phyloP scores from a whole-genome alignment of 1,140 invertebrate genomes.

The Temnothorax nylanderi region DNA sequence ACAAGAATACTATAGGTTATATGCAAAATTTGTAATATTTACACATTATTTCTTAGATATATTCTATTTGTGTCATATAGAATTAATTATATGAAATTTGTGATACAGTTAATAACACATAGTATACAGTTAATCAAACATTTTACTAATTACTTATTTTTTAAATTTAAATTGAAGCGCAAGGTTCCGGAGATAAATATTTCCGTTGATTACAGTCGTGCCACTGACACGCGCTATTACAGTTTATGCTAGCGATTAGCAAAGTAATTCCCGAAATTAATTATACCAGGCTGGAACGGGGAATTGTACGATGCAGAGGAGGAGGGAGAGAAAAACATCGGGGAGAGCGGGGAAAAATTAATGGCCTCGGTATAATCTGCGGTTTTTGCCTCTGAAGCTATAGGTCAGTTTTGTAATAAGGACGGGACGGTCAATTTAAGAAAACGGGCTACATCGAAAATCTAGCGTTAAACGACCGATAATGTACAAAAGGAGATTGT shows the following conservation, averaged over 20 bases:
- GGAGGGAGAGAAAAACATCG: conserved; percentile 44
- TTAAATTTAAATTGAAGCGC: not conserved
- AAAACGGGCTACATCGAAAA: conserved; percentile 38
- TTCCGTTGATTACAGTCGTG: conserved; percentile 58
- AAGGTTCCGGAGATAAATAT: conserved; percentile 49
- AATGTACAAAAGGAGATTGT: conserved; percentile 29
- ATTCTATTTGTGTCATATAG: not conserved
- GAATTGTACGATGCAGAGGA: conserved; percentile 11
- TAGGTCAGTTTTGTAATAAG: conserved; percentile 57
- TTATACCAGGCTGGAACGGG: conserved; percentile 54
- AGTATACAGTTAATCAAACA: not conserved
- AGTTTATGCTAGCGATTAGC: conserved; percentile 60
- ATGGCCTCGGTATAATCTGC: conserved; percentile 70
- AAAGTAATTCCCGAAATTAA: conserved; percentile 69
- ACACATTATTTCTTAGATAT: not conserved
- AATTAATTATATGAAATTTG: not conserved
- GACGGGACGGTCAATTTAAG: conserved; percentile 47
- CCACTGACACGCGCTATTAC: conserved; percentile 60
- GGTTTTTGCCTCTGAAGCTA: conserved; percentile 64
- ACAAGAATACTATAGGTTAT: not conserved
- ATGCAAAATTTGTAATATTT: not conserved
- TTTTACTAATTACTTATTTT: conserved; percentile 36
- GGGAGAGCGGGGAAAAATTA: conserved; percentile 64
- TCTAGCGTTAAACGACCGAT: conserved; percentile 1
- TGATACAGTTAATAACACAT: not conserved